Conservation (phyloP, 2,113 vertebrate genomes). For the Lanius ludovicianus region DNA sequence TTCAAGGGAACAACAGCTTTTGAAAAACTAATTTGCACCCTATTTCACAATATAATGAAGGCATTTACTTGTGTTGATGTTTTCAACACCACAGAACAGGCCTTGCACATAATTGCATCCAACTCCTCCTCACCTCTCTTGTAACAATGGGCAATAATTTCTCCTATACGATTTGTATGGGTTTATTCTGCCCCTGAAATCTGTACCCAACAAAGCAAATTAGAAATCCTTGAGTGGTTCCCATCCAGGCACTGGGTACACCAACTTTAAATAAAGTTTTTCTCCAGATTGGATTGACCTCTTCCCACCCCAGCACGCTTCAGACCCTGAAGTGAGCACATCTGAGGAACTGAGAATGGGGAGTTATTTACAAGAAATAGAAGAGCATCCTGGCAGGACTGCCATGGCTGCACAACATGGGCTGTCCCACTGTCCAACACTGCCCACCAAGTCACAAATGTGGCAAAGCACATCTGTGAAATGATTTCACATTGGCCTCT, state of each 20-base stretch:
- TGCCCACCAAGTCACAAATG: background rate
- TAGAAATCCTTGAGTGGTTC: background rate
- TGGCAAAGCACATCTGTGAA: background rate
- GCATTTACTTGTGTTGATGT: background rate
- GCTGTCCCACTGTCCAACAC: accelerated
- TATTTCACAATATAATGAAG: slow-evolving; percentile 15
- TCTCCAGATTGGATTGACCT: background rate
- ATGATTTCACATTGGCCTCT: background rate
- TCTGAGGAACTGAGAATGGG: background rate
- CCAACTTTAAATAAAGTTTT: background rate
- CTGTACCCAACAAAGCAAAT: background rate
- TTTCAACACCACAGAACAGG: background rate
- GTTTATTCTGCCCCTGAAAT: background rate
- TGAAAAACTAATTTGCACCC: background rate
- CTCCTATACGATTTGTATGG: accelerated
- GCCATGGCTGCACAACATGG: no score
- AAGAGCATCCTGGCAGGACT: background rate
- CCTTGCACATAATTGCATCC: background rate
- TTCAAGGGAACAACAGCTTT: background rate
- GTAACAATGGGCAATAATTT: background rate
- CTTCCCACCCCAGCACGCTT: background rate
- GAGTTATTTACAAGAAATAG: background rate
- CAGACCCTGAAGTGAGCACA: background rate
- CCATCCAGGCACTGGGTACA: background rate
- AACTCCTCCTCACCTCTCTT: background rate